Evolutionary conservation across 2,888 invertebrate genomes (phyloP).

Genomic region (Uropetala carovei): DNA sequence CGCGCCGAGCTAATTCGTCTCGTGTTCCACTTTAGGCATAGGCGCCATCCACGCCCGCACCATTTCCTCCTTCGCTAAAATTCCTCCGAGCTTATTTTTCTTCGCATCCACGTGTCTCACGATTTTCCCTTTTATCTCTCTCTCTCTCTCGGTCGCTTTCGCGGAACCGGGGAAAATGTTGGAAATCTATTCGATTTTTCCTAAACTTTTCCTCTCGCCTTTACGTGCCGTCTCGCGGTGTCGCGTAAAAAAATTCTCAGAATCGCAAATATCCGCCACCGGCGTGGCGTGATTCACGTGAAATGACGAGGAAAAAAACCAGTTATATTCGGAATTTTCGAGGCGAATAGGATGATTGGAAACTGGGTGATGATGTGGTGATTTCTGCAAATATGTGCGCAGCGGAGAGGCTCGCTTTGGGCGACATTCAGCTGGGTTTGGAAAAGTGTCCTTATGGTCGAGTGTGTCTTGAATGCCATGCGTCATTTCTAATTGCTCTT

Average conservation of each 20-base stretch:
- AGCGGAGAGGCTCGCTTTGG: not conserved
- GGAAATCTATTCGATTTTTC: not conserved
- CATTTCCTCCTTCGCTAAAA: not conserved
- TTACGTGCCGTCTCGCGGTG: not conserved
- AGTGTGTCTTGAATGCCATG: too few species aligned
- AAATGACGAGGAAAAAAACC: constrained; percentile 17
- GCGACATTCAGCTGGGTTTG: not conserved
- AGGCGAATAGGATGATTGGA: not conserved
- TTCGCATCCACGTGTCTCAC: not conserved
- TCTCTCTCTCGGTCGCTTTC: not conserved
- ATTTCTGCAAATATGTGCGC: not conserved
- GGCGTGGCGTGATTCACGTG: constrained; percentile 11
- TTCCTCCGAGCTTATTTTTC: not conserved
- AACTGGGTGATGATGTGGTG: not conserved
- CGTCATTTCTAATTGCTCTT: too few species aligned
- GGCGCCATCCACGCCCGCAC: not conserved
- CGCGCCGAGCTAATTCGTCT: constrained; percentile 13
- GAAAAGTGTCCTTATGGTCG: too few species aligned
- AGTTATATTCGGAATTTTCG: constrained; percentile 24
- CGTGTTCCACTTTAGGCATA: constrained; percentile 1
- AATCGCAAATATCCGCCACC: not conserved
- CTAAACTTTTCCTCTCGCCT: not conserved
- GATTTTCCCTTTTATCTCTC: not conserved
- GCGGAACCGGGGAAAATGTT: not conserved
- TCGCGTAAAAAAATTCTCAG: not conserved